phyloP scores from a whole-genome alignment of 1,140 invertebrate species.

The Homalodisca vitripennis region DNA sequence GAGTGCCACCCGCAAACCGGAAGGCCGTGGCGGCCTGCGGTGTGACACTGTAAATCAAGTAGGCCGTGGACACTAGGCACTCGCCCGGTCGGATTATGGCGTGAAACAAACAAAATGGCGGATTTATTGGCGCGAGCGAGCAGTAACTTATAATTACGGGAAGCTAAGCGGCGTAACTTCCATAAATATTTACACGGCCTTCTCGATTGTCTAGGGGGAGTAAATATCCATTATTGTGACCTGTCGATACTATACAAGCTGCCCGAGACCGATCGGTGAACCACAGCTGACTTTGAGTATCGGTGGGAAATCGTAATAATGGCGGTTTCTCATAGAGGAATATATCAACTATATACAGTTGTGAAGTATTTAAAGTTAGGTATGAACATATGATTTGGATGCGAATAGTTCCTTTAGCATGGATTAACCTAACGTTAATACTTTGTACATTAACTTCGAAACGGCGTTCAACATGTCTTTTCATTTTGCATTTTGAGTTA shows the following conservation, averaged over 20 bases:
- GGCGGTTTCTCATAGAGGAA: too few species aligned
- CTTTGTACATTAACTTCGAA: too few species aligned
- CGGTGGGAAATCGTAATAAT: too few species aligned
- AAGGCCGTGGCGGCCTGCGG: not conserved
- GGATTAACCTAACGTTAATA: too few species aligned
- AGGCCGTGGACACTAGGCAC: conserved; percentile 2
- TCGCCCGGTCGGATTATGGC: conserved; percentile 15
- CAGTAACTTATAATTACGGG: conserved; percentile 24
- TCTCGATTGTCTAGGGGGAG: conserved; percentile 21
- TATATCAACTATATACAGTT: too few species aligned
- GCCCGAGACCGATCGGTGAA: too few species aligned
- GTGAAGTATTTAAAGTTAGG: too few species aligned
- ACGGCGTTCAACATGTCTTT: too few species aligned
- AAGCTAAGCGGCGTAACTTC: conserved; percentile 24
- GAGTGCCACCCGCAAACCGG: not conserved
- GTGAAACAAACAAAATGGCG: conserved; percentile 25
- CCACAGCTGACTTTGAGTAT: too few species aligned
- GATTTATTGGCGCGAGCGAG: not conserved
- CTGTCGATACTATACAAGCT: conserved; percentile 1
- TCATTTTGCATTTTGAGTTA: too few species aligned
- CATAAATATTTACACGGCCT: conserved; percentile 18
- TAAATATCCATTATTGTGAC: conserved; percentile 19
- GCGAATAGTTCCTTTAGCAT: too few species aligned
- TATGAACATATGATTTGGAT: too few species aligned
- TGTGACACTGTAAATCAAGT: not conserved